These are phyloP conservation scores for Channa argus DNA, from an alignment of 2,113 vertebrate genomes.

Conservation along the genomic window DNA sequence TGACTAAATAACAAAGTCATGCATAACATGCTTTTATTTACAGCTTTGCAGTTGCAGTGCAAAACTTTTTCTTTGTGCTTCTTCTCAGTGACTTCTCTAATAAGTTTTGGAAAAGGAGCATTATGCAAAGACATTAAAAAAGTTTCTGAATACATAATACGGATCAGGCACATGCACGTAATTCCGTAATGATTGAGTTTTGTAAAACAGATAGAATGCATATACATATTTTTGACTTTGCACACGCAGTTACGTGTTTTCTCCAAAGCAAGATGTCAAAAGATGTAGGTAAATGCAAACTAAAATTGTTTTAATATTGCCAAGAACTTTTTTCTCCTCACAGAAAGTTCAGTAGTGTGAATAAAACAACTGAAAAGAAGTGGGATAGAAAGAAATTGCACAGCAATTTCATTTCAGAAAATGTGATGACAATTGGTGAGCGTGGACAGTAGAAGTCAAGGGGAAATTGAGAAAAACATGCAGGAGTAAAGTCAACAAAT, in stretches of 20 bases:
- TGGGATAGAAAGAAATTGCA: not conserved
- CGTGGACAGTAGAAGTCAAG: not conserved
- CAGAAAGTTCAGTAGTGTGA: not conserved
- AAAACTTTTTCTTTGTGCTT: too few species aligned
- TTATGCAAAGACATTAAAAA: too few species aligned
- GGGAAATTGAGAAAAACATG: not conserved
- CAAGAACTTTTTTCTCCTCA: not conserved
- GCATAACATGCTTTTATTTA: too few species aligned
- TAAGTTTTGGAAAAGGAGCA: too few species aligned
- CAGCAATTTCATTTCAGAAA: conserved; percentile 28
- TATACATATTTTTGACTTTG: too few species aligned
- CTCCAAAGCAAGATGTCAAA: not conserved
- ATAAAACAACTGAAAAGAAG: not conserved
- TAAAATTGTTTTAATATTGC: not conserved
- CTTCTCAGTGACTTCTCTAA: too few species aligned
- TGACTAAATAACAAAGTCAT: too few species aligned
- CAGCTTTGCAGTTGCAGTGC: too few species aligned
- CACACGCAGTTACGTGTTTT: not conserved
- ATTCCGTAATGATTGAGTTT: too few species aligned
- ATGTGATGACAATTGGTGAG: not conserved
- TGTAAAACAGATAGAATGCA: too few species aligned
- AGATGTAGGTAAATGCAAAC: not conserved
- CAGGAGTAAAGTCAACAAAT: conserved; percentile 38
- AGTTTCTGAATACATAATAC: too few species aligned
- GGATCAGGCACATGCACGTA: too few species aligned